Evolutionary conservation across 1,140 invertebrate species (phyloP), one percentile per base, ranked within the genome.

Genomic region (Leptinotarsa lineolata): DNA sequence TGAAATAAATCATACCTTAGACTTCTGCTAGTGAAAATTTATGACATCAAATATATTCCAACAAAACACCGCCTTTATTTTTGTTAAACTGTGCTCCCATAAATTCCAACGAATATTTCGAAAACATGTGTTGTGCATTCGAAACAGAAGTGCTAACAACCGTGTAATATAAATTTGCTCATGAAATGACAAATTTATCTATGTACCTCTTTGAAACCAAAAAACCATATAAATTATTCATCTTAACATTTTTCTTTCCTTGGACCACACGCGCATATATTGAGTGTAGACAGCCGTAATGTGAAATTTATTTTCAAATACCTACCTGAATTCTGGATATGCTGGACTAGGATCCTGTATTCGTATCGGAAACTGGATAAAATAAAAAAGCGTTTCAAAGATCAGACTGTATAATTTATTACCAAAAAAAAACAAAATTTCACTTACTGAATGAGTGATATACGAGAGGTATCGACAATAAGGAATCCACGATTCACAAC

Each of bases 211-310:
- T 73, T 73, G 72, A 73, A 18, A 13, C 20, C 66, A 45, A 67
- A 73, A 73, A 73, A 73, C 66, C 45, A 58, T 68, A 73, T 61
- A 73, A 73, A 73, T 73, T 63, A 73, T 73, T 73, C 64, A 69
- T 73, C 64, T 21, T 16, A 68, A 63, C 68, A 61, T 73, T 73
- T 68, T 73, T 63, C 59, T 68, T 73, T 61, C 22, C 39, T 16
- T 63, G 72, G 72, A 73, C 72, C 72, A 73, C 72, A 73, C 72
- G 68, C 72, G 67, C 72, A 54, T 54, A 69, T 73, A 54, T 58
- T 30, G 44, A 16, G 30, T 73, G 72, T 18, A 68, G 72, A 73
- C 72, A 73, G 68, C 54, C 30, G 64, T 73, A 73, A 68, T 73
- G 67, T 67, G 65, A 22, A 58, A 66, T 66, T 39, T 66, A 66